Evolutionary conservation across 2,888 invertebrate genomes (phyloP), one percentile per base, ranked within the genome.

Genomic region (Caenorhabditis angaria): DNA sequence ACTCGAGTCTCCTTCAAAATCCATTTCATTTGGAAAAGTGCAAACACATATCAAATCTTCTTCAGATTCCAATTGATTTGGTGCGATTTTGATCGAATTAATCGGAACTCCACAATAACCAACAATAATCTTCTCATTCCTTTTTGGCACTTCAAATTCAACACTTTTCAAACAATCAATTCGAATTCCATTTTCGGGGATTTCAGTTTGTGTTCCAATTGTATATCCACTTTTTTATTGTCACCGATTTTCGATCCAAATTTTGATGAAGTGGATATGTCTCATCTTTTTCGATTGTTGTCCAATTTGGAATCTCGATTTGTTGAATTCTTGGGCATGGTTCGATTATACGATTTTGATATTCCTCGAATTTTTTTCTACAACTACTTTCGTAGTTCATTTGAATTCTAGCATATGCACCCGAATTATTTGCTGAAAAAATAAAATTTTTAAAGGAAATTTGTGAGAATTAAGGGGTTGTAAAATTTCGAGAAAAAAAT

Each of bases 41-140:
- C 55, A 54, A 2, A 73, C 60, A 24, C 68, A 69, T n/a, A 73
- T 55, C n/a, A 73, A 65, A 24, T 68, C 72, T 32, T 69, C 65
- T 18, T 60, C 55, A 27, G 61, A 60, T 18, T 32, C 18, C 8
- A 58, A 32, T 14, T 62, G 47, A 18, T 62, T 62, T 35, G 69
- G 74, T 3, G 74, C 74, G 4, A 70, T 60, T 48, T 53, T 55
- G 3, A 74, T 54, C 0, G 54, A 35, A 29, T 69, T 70, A 28
- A 74, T 74, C n/a, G 74, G 74, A 0, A 65, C 69, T 50, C 74
- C 74, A 61, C 69, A 74, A 28, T 58, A 74, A 1, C 57, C 65
- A 0, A 64, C 66, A 0, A 47, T 59, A 1, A 48, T 22, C 12
- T 55, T 50, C 35, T 57, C 22, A 2, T 70, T 48, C 8, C 18